Evolutionary conservation across 2,888 invertebrate species (phyloP), one percentile per base, ranked within the genome.

Genomic region (Acleris sparsana): DNA sequence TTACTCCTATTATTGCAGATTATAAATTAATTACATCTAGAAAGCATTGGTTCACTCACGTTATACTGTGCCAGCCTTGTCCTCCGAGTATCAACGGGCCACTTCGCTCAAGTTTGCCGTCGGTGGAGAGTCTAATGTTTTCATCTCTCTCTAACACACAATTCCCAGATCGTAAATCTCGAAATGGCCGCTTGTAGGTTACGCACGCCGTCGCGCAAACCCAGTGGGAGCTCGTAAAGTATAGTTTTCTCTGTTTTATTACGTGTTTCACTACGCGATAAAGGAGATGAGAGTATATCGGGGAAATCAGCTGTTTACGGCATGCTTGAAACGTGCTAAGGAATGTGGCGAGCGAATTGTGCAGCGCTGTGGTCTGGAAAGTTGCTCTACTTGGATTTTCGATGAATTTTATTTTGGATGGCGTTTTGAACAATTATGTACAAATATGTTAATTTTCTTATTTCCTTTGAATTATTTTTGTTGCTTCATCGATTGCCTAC

Each of bases 111-210:
- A 83, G 83, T 87, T 87, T 77, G 84, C 84, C 84, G 87, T 82
- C 88, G 86, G 88, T 85, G 80, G 83, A 85, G 90, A 89, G 89
- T 87, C 85, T 85, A 86, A 88, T 91, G 85, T 87, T 88, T 89
- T 88, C 86, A 86, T 93, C 93, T 85, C 92, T 80, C 80, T 93
- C 93, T 86, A 88, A 89, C 93, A 86, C 89, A 88, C 92, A 93
- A 92, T 93, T 93, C 93, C 93, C 93, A 93, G 93, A 85, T 93
- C 93, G 93, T 93, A 93, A 93, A 93, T 93, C 92, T 92, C 85
- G 93, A 93, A 93, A 93, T 92, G 93, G 93, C 93, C 93, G 92
- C 93, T 92, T 93, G 92, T 93, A 93, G 93, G 92, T 93, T 93
- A 93, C 92, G 93, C 90, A 90, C 92, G 91, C 89, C 88, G 90